Base-by-base conservation (phyloP, 37 sponge, comb jelly and placozoan species). In the Bolinopsis microptera region DNA sequence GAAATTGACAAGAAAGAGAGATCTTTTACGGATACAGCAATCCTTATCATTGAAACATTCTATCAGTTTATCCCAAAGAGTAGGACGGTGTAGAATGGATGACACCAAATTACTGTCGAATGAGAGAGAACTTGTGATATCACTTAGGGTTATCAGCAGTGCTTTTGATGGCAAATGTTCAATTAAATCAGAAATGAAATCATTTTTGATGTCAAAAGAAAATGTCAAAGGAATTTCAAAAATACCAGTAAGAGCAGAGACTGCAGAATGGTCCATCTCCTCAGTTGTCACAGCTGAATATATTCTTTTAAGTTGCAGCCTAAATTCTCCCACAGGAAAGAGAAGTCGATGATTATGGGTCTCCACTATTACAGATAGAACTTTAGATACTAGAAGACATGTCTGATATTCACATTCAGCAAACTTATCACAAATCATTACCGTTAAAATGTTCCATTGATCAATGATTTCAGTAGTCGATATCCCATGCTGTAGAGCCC, bases 1-100 rank as follows among this genome's bases (percentile, higher is more conserved):
- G 80, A 77, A 77, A 34, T 77, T 77, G 18, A 77, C 18, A 32
- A 77, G 21, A 18, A 77, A 77, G 21, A 77, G 80, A 34, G 80
- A 77, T 77, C 35, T 77, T 32, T 77, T 77, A 13, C 80, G 27
- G 33, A 77, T 5, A 33, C 33, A 2, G 13, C 33, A 32, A 34
- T 77, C 80, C 28, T 21, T 16, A 32, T 13, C 22, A 77, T 77
- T 77, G 18, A 77, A 77, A 18, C 80, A 77, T 5, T 77, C 36
- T 32, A 77, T 35, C 28, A 77, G 36, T 35, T 31, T 32, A 21
- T 77, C 80, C 80, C 80, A 77, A 32, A 77, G 33, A 18, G 9
- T 48, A 48, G 61, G 13, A 48, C 13, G 61, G 61, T 48, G 61
- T 48, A 48, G 13, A 48, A 48, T 48, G 13, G 13, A 13, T 48